phyloP scores from a whole-genome alignment of 1,140 invertebrate genomes.

The Drosophila watanabei region DNA sequence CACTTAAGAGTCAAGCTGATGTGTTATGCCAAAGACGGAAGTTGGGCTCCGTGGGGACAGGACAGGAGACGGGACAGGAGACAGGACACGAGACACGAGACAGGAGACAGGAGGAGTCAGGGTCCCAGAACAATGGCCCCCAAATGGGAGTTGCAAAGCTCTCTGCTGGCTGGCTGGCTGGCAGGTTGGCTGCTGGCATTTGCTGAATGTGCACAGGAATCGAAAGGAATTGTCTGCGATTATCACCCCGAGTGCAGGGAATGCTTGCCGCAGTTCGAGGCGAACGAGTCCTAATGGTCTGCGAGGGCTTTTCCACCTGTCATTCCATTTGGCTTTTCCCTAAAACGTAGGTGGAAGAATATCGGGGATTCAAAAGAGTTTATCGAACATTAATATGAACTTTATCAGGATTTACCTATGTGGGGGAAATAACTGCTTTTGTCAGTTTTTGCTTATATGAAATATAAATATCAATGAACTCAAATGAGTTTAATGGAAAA shows the following conservation, averaged over 20 bases:
- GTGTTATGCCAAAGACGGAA: constrained; percentile 64
- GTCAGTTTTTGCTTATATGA: not conserved
- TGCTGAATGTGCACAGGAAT: constrained; percentile 50
- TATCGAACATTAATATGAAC: constrained; percentile 12
- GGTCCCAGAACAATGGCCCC: constrained; percentile 38
- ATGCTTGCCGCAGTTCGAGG: constrained; percentile 9
- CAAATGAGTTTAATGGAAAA: not conserved
- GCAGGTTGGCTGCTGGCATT: constrained; percentile 11
- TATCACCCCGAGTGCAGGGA: constrained; percentile 31
- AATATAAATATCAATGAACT: not conserved
- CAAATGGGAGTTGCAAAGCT: constrained; percentile 21
- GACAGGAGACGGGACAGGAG: not conserved
- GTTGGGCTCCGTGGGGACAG: constrained; percentile 13
- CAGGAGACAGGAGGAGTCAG: not conserved
- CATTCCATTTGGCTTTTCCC: constrained; percentile 1
- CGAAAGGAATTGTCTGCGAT: constrained; percentile 47
- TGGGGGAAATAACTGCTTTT: not conserved
- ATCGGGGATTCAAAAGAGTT: not conserved
- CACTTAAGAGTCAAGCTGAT: constrained; percentile 74
- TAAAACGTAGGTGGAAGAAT: not conserved
- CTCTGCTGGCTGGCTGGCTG: constrained; percentile 1
- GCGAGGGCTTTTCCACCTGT: constrained; percentile 6
- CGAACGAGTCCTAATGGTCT: constrained; percentile 35
- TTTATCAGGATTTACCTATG: not conserved
- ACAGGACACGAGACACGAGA: constrained; percentile 1